Evolutionary conservation across 2,797 vertebrate genomes (phyloP), one percentile per base, ranked within the genome.

Genomic region (Lagodon rhomboides): DNA sequence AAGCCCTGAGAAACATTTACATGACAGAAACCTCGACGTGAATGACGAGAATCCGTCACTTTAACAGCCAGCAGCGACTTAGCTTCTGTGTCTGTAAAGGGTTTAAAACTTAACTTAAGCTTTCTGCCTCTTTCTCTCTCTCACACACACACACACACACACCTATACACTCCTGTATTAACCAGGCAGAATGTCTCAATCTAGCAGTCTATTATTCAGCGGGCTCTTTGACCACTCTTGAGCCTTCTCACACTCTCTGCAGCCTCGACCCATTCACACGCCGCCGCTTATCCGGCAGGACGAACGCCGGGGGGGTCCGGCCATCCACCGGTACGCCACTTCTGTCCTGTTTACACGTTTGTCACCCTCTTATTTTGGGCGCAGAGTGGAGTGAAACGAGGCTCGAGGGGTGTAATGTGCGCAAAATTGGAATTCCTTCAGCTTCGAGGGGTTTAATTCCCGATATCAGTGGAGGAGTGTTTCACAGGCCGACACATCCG

Each of bases 161-260:
- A 69, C 49, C 6, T 47, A 59, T 16, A 72, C 51, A 82, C 53
- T 49, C 2, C 20, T 68, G 64, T 75, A 67, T 76, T 54, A 62
- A 73, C 68, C 73, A 81, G 43, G 60, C 75, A 84, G 66, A 84
- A 91, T 75, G 83, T 91, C 89, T 93, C 89, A 90, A 91, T 92
- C 87, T 51, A 46, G 55, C 25, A 53, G 54, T 83, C 84, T 71
- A 84, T 88, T 71, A 84, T 88, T 91, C 85, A 93, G 55, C 16
- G 0, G 34, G 41, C 67, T 82, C 66, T 81, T 74, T 73, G 75
- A 80, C 78, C 63, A 55, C 62, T 86, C 51, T 63, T 41, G 78
- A 82, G 81, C 83, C 77, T 73, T 71, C 78, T 77, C 73, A 75
- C 76, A 78, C 68, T 79, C 77, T 75, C 69, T 38, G 51, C 75